phyloP scores from a whole-genome alignment of 1,140 invertebrate species.

The Carcinoscorpius rotundicauda region DNA sequence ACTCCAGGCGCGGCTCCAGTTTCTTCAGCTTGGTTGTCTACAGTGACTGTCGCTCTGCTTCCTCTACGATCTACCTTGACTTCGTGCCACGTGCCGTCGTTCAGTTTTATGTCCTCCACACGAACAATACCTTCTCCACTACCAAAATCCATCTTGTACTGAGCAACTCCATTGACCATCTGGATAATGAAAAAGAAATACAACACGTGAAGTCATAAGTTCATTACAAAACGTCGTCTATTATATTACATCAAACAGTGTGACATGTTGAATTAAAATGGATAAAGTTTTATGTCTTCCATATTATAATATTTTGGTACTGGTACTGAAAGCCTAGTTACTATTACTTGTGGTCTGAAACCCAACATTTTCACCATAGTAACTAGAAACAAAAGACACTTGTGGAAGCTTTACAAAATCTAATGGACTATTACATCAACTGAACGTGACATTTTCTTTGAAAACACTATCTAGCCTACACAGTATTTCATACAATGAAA shows the following conservation, averaged over 20 bases:
- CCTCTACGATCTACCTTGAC: slow-evolving; percentile 66
- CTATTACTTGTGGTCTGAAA: too few species aligned
- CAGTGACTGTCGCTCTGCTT: slow-evolving; percentile 56
- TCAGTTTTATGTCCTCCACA: slow-evolving; percentile 56
- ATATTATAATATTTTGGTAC: too few species aligned
- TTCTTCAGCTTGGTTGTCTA: slow-evolving; percentile 63
- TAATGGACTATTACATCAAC: too few species aligned
- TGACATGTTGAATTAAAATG: neutral
- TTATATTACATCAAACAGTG: slow-evolving; percentile 4
- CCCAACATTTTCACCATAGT: too few species aligned
- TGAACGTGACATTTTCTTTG: too few species aligned
- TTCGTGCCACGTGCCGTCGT: slow-evolving; percentile 84
- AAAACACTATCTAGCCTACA: too few species aligned
- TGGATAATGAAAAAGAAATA: slow-evolving; percentile 26
- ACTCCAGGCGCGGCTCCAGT: slow-evolving; percentile 66
- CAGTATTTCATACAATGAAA: too few species aligned
- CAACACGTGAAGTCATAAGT: neutral
- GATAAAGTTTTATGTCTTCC: too few species aligned
- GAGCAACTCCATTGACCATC: slow-evolving; percentile 63
- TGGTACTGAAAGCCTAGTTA: too few species aligned
- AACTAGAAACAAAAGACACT: too few species aligned
- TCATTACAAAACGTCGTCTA: neutral
- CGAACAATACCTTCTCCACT: slow-evolving; percentile 76
- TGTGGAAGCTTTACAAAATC: too few species aligned
- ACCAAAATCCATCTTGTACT: slow-evolving; percentile 80